Base-by-base conservation (phyloP, 30 jellyfish, hydroid and myxozoan genomes). In the Haliclystus octoradiatus region DNA sequence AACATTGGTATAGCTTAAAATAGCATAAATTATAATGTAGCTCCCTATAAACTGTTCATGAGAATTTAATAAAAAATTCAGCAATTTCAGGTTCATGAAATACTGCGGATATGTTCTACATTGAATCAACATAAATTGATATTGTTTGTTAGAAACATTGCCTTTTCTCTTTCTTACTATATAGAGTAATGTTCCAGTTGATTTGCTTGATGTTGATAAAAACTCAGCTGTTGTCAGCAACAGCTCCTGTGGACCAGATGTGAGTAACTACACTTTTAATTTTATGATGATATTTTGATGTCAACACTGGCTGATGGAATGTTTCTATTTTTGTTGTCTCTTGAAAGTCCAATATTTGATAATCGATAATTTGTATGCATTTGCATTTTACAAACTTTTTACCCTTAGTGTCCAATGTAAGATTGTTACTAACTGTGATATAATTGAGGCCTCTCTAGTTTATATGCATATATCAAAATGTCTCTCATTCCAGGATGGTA, bases 211-310 rank as follows among this genome's bases (percentile, higher is more conserved):
- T 76, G 94, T 88, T 52, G 97, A 88, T 49, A 88, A 72, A 75
- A 88, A 88, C 57, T 88, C 97, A 7, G 97, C 97, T 15, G 97
- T 88, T 70, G 89, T 88, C 62, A 79, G 94, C 62, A 79, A 88
- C 81, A 88, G 97, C 60, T 32, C 94, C 22, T 88, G 97, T 71
- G 97, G 75, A 65, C 86, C 91, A 3, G 97, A 79, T 34, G 93
- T 79, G 35, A 5, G 64, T 13, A 4, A 3, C 3, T 13, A 26
- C 29, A 63, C 19, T 26, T 75, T 60, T 72, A 7, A 7, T 28
- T 51, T 70, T 22, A n/a, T n/a, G n/a, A n/a, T n/a, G n/a, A n/a
- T n/a, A n/a, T 28, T 53, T 2, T 52, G n/a, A 52, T 13, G 79
- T 3, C 13, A 7, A 4, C 13, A 7, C 13, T 24, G 24, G 9